These are phyloP conservation scores for Amphiprion clarkii DNA, from an alignment of 2,797 vertebrate genomes.

Conservation along the genomic window DNA sequence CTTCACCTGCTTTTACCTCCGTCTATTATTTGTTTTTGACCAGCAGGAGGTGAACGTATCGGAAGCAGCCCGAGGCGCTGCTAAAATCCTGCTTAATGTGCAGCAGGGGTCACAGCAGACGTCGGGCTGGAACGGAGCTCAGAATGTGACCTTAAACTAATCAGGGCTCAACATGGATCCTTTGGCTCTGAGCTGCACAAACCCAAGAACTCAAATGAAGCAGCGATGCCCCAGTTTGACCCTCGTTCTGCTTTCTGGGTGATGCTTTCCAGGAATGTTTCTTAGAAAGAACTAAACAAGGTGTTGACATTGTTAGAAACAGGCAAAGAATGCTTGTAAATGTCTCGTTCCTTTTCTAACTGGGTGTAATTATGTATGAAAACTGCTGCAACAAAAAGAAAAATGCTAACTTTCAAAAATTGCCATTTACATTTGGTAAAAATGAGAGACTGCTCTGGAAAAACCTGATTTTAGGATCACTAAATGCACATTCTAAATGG, in stretches of 20 bases:
- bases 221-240: not conserved
- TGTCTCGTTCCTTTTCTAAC: too few relatives aligned
- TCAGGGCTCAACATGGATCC: constrained; percentile 6
- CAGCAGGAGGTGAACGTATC: not conserved
- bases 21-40: not conserved
- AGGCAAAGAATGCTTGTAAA: too few relatives aligned
- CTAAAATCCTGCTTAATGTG: constrained; percentile 18
- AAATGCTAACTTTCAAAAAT: too few relatives aligned
- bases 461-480: too few relatives aligned
- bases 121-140: not conserved
- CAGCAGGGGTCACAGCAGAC: constrained; percentile 15
- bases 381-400: too few relatives aligned
- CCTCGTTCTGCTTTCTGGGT: not conserved
- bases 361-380: too few relatives aligned
- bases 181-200: not conserved
- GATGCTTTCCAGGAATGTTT: too few relatives aligned
- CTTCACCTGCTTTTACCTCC: constrained; percentile 5
- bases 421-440: too few relatives aligned
- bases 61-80: constrained; percentile 5
- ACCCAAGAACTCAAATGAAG: not conserved
- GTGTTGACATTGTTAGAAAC: too few relatives aligned
- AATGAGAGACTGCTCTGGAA: too few relatives aligned
- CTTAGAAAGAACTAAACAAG: too few relatives aligned
- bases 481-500: too few relatives aligned
- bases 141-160: constrained; percentile 16